Evolutionary conservation across 2,113 vertebrate genomes (phyloP), one percentile per base, ranked within the genome.

Genomic region (Gadus chalcogrammus): DNA sequence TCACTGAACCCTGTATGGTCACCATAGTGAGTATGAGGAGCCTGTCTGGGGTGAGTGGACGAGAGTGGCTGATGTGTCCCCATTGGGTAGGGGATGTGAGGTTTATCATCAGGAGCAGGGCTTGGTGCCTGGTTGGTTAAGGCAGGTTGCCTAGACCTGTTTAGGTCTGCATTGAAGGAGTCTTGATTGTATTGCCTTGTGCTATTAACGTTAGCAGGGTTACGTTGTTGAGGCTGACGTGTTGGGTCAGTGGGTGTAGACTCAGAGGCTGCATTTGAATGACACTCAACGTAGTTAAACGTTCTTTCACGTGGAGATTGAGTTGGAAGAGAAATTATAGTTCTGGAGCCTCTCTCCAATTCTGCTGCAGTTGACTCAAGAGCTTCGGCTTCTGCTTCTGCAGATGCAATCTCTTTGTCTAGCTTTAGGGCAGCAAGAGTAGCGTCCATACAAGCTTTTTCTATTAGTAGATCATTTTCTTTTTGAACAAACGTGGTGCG

Each of bases 251-350:
- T 31, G 12, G 6, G 62, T 67, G 65, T 55, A 24, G 65, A 22
- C 65, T 67, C 65, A 67, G 65, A 67, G 38, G 65, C 17, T 56
- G 52, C 20, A 20, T 20, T 20, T 52, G 56, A 24, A 20, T 20
- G 65, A 56, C 48, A 27, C n/a, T 67, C 52, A 55, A 67, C 65
- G 15, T 67, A 67, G 42, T 67, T 18, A 52, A 13, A 55, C 48
- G 65, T 67, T 55, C 65, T 56, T 67, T 67, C 65, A 55, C 56
- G 65, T 20, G 65, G 62, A 64, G 62, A 35, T 31, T 64, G 62
- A 20, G 20, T 20, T 20, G 20, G 20, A 20, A 20, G 20, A 20
- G 20, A 20, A 20, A 20, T 20, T 20, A 20, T 20, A 20, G 20
- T 20, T 20, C 20, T 20, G 20, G 20, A 20, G 20, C 20, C 20